phyloP scores from a whole-genome alignment of 2,113 vertebrate genomes.

The Peromyscus maniculatus region DNA sequence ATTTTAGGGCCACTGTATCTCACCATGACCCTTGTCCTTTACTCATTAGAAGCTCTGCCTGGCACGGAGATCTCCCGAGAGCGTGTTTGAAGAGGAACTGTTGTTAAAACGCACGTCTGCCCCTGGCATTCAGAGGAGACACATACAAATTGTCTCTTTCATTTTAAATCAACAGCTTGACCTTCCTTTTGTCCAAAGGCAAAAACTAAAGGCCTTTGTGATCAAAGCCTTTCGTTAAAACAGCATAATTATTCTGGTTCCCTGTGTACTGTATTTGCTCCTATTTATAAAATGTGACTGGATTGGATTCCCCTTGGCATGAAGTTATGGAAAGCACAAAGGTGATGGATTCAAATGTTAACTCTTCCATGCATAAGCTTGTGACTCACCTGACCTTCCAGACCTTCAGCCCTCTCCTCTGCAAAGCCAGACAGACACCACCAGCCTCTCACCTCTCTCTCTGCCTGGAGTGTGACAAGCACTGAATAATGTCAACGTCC shows the following conservation, averaged over 20 bases:
- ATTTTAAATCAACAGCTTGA: constrained; percentile 41
- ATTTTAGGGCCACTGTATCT: not conserved
- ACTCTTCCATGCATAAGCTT: not conserved
- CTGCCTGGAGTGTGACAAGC: not conserved
- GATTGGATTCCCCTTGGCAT: not conserved
- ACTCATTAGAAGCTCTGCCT: not conserved
- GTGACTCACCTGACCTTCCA: not conserved
- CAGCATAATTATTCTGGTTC: not conserved
- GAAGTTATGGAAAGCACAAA: not conserved
- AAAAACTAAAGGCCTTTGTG: not conserved
- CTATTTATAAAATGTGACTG: constrained; percentile 45
- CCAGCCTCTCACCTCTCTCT: not conserved
- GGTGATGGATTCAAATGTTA: not conserved
- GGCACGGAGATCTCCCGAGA: not conserved
- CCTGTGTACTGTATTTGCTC: constrained; percentile 42
- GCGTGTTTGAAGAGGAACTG: not conserved
- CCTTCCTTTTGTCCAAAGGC: not conserved
- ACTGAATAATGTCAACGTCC: not conserved
- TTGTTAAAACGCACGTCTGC: not conserved
- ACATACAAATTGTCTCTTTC: not conserved
- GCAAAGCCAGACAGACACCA: not conserved
- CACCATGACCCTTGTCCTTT: not conserved
- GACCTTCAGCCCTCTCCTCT: constrained; percentile 13
- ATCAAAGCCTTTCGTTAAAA: not conserved
- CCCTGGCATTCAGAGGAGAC: not conserved